Conservation (phyloP, 2,888 invertebrate species). For the Agrypnus murinus region DNA sequence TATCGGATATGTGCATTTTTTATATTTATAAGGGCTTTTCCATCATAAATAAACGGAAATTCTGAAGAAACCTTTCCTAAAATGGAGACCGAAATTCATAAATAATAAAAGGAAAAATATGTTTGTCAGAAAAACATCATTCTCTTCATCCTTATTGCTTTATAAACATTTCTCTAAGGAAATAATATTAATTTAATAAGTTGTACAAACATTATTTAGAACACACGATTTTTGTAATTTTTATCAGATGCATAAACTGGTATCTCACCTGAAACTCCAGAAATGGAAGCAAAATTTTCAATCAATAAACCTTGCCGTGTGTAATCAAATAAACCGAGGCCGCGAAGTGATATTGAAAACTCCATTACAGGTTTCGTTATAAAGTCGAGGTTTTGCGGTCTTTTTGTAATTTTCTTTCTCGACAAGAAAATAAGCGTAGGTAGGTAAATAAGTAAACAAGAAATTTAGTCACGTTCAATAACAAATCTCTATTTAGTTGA, state of each 20-base stretch:
- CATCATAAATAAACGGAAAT: conserved; percentile 22
- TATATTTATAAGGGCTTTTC: not conserved
- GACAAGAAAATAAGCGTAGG: not conserved
- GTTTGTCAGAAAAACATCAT: conserved; percentile 12
- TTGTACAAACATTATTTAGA: not conserved
- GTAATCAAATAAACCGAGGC: conserved; percentile 32
- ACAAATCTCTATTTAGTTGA: no score
- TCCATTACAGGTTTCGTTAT: conserved; percentile 26
- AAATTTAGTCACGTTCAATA: not conserved
- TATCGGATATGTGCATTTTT: conserved; percentile 22
- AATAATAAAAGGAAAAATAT: conserved; percentile 23
- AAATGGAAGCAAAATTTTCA: conserved; percentile 24
- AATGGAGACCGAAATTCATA: conserved; percentile 11
- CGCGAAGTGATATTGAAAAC: conserved; percentile 28
- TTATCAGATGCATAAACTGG: not conserved
- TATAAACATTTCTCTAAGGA: conserved; percentile 1
- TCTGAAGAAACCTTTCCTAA: not conserved
- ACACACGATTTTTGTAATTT: not conserved
- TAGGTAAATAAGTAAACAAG: conserved; percentile 3
- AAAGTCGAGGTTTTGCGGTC: conserved; percentile 7
- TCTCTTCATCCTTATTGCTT: not conserved
- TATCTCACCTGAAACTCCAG: no score
- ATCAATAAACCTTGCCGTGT: conserved; percentile 27
- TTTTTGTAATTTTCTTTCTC: not conserved
- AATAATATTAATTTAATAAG: conserved; percentile 5